A percentile compares a stretch with the other conserved stretches of the same genome.
Evolutionary conservation across 2,888 invertebrate species (phyloP).

Genomic region (Leistus spinibarbis): DNA sequence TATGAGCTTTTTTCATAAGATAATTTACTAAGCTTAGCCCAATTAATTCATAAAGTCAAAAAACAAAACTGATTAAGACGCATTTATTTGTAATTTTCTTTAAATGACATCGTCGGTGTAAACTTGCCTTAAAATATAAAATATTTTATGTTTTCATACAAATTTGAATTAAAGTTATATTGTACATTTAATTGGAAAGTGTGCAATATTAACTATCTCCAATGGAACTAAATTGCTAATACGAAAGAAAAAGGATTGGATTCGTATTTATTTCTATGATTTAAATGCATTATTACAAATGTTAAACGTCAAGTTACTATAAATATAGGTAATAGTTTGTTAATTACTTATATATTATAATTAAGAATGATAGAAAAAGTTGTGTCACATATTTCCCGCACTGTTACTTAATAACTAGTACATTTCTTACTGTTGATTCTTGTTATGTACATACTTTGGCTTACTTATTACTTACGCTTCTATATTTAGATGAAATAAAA

Average conservation of each 20-base stretch:
- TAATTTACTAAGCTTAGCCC: too few species aligned
- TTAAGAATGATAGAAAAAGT: not conserved
- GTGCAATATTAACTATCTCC: too few species aligned
- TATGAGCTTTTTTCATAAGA: too few species aligned
- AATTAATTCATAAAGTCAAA: too few species aligned
- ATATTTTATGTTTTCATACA: not conserved
- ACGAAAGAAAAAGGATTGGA: not conserved
- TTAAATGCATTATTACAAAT: not conserved
- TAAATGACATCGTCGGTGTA: too few species aligned
- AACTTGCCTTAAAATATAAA: not conserved
- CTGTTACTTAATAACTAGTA: not conserved
- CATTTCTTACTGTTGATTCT: not conserved
- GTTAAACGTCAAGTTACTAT: not conserved
- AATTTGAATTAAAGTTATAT: too few species aligned
- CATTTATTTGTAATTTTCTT: too few species aligned
- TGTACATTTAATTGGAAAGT: too few species aligned
- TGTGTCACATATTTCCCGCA: not conserved
- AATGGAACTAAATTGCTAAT: too few species aligned
- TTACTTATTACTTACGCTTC: not conserved
- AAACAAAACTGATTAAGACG: too few species aligned
- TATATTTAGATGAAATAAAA: not conserved
- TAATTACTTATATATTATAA: not conserved
- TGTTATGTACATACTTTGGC: not conserved
- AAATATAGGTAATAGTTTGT: not conserved
- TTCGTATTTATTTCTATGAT: not conserved